A percentile compares a stretch with the other conserved stretches of the same genome.
Conservation (phyloP, 2,888 invertebrate genomes). For the Caenorhabditis sp. region DNA sequence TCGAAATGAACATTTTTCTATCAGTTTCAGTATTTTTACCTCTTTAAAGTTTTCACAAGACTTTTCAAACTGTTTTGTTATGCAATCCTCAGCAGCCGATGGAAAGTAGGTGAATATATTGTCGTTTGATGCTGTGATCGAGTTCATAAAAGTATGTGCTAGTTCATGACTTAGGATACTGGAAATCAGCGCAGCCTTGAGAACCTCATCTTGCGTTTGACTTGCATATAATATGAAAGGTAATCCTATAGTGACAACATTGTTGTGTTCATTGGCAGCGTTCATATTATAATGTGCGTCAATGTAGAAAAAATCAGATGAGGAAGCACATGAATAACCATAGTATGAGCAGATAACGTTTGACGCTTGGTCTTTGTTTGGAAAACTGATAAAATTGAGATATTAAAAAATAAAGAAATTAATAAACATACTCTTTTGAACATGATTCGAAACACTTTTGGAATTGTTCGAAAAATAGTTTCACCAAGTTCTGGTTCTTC, state of each 20-base stretch:
- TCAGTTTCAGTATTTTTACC: no score
- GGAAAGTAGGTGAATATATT: neutral
- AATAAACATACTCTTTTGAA: neutral
- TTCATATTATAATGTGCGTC: neutral
- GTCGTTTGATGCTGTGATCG: neutral
- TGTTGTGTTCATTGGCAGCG: neutral
- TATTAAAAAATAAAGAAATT: neutral
- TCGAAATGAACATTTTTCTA: no score
- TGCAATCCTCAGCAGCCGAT: neutral
- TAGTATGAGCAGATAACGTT: neutral
- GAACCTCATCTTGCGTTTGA: neutral
- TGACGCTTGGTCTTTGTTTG: neutral
- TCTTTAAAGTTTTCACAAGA: neutral
- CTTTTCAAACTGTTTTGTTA: neutral
- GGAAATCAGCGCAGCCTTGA: neutral
- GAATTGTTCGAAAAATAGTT: neutral
- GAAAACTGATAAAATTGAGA: neutral
- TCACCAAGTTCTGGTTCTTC: neutral
- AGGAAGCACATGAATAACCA: neutral
- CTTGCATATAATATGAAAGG: neutral
- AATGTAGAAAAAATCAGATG: neutral
- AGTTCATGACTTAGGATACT: neutral
- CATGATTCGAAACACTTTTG: neutral
- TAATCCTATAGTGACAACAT: neutral
- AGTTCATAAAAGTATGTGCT: neutral